phyloP scores from a whole-genome alignment of 2,113 vertebrate species.

The Xyliphius kryptos region DNA sequence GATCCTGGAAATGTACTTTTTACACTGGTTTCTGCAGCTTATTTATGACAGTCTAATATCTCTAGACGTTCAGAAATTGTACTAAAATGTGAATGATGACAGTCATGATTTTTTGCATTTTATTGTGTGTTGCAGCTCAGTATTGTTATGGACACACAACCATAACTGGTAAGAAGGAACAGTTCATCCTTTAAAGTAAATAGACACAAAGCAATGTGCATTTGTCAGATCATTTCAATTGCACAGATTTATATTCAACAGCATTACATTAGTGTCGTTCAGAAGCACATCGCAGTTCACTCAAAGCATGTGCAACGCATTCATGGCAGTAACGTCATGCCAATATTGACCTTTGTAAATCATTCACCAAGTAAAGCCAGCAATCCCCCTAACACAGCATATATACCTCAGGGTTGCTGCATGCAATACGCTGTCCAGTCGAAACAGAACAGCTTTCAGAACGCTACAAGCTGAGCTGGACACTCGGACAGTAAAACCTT shows the following conservation, averaged over 20 bases:
- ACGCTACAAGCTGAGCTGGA: constrained; percentile 8
- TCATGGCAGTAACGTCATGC: constrained; percentile 28
- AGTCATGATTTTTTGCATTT: no score
- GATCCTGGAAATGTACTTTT: no score
- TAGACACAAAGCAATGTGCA: constrained; percentile 26
- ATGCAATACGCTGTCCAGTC: constrained; percentile 13
- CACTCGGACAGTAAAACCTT: background rate
- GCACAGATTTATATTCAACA: constrained; percentile 45
- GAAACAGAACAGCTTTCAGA: constrained; percentile 10
- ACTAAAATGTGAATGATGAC: no score
- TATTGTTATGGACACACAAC: no score
- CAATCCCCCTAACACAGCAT: constrained; percentile 6
- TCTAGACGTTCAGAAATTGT: no score
- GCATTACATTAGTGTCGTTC: no score
- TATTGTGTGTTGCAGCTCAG: no score
- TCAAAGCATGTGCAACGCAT: constrained; percentile 45
- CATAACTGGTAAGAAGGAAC: constrained; percentile 9
- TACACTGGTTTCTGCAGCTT: no score
- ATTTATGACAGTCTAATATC: no score
- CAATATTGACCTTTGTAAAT: constrained; percentile 27
- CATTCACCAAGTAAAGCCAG: constrained; percentile 14
- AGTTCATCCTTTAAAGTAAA: constrained; percentile 21
- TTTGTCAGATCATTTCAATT: constrained; percentile 48
- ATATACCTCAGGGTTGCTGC: constrained; percentile 17
- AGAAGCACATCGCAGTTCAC: constrained; percentile 36